These are phyloP conservation scores for Mycalesis mineus DNA, from an alignment of 2,888 invertebrate species.

Conservation along the genomic window DNA sequence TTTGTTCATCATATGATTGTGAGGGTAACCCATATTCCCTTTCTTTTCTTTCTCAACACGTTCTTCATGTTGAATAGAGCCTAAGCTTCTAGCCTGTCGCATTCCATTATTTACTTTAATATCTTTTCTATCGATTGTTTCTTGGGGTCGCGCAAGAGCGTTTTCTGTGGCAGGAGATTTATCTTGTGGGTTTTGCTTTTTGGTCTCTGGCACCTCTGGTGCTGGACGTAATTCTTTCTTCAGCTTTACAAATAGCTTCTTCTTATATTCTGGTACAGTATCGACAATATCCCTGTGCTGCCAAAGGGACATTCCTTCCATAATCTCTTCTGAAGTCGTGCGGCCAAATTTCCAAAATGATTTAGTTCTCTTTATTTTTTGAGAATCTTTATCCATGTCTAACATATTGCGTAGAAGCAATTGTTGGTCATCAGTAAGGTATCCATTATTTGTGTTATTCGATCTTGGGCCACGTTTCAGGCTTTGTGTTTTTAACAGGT, in stretches of 20 bases:
- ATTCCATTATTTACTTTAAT: slow-evolving; percentile 62
- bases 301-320: slow-evolving; percentile 93
- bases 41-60: slow-evolving; percentile 52
- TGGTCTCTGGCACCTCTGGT: slow-evolving; percentile 58
- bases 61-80: slow-evolving; percentile 69
- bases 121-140: slow-evolving; percentile 72
- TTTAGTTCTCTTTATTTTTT: slow-evolving; percentile 87
- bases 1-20: slow-evolving; percentile 58
- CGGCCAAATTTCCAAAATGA: slow-evolving; percentile 92
- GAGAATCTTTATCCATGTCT: slow-evolving; percentile 80
- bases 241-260: slow-evolving; percentile 66
- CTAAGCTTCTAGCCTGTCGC: slow-evolving; percentile 69
- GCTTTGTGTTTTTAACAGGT: slow-evolving; percentile 71
- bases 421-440: slow-evolving; percentile 78
- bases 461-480: slow-evolving; percentile 62
- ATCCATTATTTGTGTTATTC: slow-evolving; percentile 60
- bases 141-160: slow-evolving; percentile 50
- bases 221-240: slow-evolving; percentile 67
- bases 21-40: slow-evolving; percentile 48
- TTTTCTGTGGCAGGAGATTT: slow-evolving; percentile 48
- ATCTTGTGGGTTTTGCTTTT: slow-evolving; percentile 50
- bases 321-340: slow-evolving; percentile 83
- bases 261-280: slow-evolving; percentile 77
- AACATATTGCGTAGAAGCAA: slow-evolving; percentile 68
- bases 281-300: slow-evolving; percentile 90